These are phyloP conservation scores for Drosophila lini DNA, from an alignment of 1,140 invertebrate species.

Conservation along the genomic window DNA sequence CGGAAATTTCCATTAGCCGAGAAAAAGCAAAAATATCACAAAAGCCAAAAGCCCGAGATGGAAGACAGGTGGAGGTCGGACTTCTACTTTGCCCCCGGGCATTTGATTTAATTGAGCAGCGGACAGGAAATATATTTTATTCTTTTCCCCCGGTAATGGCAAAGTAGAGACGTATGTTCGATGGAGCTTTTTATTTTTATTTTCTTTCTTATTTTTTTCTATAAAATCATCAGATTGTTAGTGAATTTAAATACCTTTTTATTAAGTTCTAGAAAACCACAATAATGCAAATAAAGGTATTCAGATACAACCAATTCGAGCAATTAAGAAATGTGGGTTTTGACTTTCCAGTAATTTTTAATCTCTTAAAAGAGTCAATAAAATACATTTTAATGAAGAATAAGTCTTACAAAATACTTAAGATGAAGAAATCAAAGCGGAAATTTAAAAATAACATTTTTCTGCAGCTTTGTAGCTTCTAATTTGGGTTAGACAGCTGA, in stretches of 20 bases:
- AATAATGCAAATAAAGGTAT: not conserved
- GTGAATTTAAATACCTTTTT: not conserved
- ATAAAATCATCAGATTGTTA: not conserved
- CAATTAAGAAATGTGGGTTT: not conserved
- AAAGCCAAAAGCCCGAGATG: slow-evolving; percentile 53
- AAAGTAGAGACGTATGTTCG: slow-evolving; percentile 14
- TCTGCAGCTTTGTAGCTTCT: not conserved
- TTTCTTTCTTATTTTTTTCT: not conserved
- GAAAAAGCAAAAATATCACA: slow-evolving; percentile 40
- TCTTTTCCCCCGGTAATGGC: slow-evolving; percentile 5
- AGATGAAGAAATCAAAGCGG: not conserved
- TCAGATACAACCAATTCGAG: not conserved
- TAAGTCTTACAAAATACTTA: not conserved
- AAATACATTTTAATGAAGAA: not conserved
- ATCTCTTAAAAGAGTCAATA: not conserved
- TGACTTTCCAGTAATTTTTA: not conserved
- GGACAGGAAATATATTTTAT: slow-evolving; percentile 51
- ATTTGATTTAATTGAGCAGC: slow-evolving; percentile 71
- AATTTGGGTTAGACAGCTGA: not conserved
- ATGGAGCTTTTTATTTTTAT: slow-evolving; percentile 14
- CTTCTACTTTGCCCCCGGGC: not conserved
- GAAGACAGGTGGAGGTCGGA: slow-evolving; percentile 34
- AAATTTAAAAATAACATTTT: not conserved
- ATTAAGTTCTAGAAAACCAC: not conserved
- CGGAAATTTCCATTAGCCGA: slow-evolving; percentile 75